Base-by-base conservation (phyloP, 2,113 vertebrate genomes). In the Phylloscopus trochiloides region DNA sequence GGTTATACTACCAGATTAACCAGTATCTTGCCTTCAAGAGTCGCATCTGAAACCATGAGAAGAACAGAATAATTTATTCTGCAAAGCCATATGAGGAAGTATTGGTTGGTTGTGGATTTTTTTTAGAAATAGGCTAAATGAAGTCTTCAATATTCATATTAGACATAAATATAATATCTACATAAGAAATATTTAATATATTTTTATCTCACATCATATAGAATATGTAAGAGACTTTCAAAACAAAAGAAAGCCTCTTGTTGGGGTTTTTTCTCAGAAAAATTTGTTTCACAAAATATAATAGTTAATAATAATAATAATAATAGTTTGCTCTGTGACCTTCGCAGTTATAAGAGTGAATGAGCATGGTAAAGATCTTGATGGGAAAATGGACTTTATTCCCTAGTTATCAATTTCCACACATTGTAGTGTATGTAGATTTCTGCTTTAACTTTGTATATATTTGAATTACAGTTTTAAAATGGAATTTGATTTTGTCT, bases 191-290 rank as follows among this genome's bases (percentile, higher is more conserved):
- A 73, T 55, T 59, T 72, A 38, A 20, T 18, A 29, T 36, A 19
- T 38, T 72, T 84, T 15, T 6, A 62, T n/a, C 12, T n/a, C 14
- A 76, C 14, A 1, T 5, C 1, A 3, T 51, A 58, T 1, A 58
- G 12, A 78, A 62, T 10, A 47, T 34, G 0, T 42, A 61, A 73
- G 25, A 57, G 16, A 4, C 17, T 63, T 88, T 83, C n/a, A 75
- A 62, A 54, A 2, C 1, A 10, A 17, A 5, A 40, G 40, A 40
- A 40, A 40, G 40, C 40, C 40, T 40, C 40, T 40, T 13, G 5
- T 1, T 50, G 28, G 1, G 1, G 9, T 0, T 34, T 77, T 47
- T 67, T 32, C 3, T 21, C 17, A 54, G 14, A 3, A 70, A 48
- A 66, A 29, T 51, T 72, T 38, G 26, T 83, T 72, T 51, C 51